A percentile compares a stretch with the other conserved stretches of the same genome.
These are phyloP conservation scores for Benthosema pterotum DNA, from an alignment of 2,797 vertebrate species.

Conservation along the genomic window DNA sequence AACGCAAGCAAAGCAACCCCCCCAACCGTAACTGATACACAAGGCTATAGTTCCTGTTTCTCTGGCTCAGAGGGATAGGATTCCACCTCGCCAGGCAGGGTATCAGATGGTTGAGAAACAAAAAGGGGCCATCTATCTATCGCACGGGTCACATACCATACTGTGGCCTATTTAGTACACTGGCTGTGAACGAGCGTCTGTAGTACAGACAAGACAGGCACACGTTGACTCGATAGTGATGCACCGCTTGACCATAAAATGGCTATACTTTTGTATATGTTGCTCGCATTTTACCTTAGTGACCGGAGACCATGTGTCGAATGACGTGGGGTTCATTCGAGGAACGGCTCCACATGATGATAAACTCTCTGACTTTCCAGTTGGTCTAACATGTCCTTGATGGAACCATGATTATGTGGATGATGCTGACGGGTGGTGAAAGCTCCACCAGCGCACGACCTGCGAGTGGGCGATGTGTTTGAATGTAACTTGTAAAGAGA, in stretches of 20 bases:
- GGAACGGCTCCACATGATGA: conserved; percentile 30
- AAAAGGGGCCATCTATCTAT: conserved; percentile 68
- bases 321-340: conserved; percentile 26
- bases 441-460: conserved; percentile 38
- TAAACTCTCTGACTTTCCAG: conserved; percentile 20
- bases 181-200: conserved; percentile 53
- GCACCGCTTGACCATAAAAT: conserved; percentile 3
- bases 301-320: not conserved
- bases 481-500: conserved; percentile 32
- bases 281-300: not conserved
- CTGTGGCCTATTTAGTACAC: conserved; percentile 72
- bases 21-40: conserved; percentile 52
- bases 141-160: conserved; percentile 69
- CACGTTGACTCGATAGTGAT: too few species aligned
- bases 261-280: not conserved
- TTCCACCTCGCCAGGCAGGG: conserved; percentile 70
- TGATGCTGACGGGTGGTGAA: conserved; percentile 57
- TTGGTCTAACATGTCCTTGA: conserved; percentile 19
- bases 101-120: conserved; percentile 73
- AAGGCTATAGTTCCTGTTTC: conserved; percentile 50
- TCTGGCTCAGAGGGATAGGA: conserved; percentile 49
- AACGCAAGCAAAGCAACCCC: conserved; percentile 27
- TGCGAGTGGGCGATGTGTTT: conserved; percentile 24
- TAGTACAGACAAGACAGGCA: conserved; percentile 19
- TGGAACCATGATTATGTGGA: conserved; percentile 21